These are phyloP conservation scores for Ectemnius cavifrons DNA, from an alignment of 2,888 invertebrate genomes.

Conservation along the genomic window DNA sequence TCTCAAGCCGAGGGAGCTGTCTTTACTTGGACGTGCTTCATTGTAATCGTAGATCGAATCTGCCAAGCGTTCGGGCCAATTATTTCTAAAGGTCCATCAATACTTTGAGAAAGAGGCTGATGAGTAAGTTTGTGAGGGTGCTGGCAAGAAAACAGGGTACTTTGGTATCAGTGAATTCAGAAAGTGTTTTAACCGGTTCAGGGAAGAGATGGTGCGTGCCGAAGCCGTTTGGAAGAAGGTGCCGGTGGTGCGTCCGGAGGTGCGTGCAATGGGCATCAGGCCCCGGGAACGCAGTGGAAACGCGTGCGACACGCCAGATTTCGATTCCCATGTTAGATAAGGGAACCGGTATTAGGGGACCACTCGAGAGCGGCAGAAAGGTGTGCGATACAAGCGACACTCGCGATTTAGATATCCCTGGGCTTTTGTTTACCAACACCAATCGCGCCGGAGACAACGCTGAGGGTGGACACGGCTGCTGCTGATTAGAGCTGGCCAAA, in stretches of 20 bases:
- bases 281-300: constrained; percentile 59
- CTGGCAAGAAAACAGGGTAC: no score
- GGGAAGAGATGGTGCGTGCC: constrained; percentile 9
- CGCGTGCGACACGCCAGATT: constrained; percentile 73
- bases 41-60: no score
- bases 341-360: constrained; percentile 68
- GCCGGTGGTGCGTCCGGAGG: constrained; percentile 31
- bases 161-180: neutral
- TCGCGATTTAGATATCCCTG: constrained; percentile 62
- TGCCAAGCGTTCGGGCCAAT: no score
- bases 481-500: constrained; percentile 10
- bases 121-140: no score
- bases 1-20: no score
- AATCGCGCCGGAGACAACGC: constrained; percentile 8
- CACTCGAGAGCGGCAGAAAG: constrained; percentile 32
- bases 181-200: constrained; percentile 47
- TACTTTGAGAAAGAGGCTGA: no score
- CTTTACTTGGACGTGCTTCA: no score
- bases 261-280: constrained; percentile 48
- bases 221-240: constrained; percentile 26
- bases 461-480: neutral
- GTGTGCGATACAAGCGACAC: constrained; percentile 42
- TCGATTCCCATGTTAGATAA: constrained; percentile 69
- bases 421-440: constrained; percentile 62
- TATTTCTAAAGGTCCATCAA: no score